Evolutionary conservation across 2,888 invertebrate genomes (phyloP).

Genomic region (Acleris holmiana): DNA sequence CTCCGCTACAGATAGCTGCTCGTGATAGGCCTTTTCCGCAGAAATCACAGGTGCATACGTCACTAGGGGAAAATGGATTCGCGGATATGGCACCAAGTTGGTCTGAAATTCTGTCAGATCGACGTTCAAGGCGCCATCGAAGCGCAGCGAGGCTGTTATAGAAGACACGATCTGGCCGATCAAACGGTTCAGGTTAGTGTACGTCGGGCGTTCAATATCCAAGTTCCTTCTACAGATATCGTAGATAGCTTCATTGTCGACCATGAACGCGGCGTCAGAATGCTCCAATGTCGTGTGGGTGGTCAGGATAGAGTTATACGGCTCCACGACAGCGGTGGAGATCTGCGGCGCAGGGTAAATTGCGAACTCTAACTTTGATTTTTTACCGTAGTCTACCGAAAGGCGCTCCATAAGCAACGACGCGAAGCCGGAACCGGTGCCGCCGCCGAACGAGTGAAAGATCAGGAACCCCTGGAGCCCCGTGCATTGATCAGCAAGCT

Average conservation of each 20-base stretch:
- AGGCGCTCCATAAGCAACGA: conserved; percentile 97
- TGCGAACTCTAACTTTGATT: conserved; percentile 96
- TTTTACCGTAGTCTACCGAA: conserved; percentile 97
- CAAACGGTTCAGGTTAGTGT: conserved; percentile 97
- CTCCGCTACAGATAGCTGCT: conserved; percentile 94
- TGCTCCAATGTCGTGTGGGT: conserved; percentile 97
- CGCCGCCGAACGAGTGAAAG: conserved; percentile 97
- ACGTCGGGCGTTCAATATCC: conserved; percentile 97
- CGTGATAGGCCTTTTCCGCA: conserved; percentile 97
- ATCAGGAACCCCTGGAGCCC: conserved; percentile 96
- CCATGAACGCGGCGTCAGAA: conserved; percentile 98
- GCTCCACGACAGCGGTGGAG: conserved; percentile 95
- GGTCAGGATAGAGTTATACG: conserved; percentile 97
- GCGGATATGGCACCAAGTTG: conserved; percentile 96
- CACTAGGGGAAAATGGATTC: conserved; percentile 96
- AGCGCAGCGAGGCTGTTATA: conserved; percentile 95
- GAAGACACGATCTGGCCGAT: conserved; percentile 97
- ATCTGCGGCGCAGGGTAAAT: conserved; percentile 97
- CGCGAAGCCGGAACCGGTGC: conserved; percentile 97
- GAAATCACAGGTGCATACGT: conserved; percentile 96
- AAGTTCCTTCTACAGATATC: conserved; percentile 96
- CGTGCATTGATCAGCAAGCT: conserved; percentile 95
- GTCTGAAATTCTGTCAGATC: conserved; percentile 97
- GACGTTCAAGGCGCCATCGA: conserved; percentile 96
- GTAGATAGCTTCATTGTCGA: conserved; percentile 95